Evolutionary conservation across 37 sponge, comb jelly and placozoan species (phyloP).

Genomic region (Crambe crambe): DNA sequence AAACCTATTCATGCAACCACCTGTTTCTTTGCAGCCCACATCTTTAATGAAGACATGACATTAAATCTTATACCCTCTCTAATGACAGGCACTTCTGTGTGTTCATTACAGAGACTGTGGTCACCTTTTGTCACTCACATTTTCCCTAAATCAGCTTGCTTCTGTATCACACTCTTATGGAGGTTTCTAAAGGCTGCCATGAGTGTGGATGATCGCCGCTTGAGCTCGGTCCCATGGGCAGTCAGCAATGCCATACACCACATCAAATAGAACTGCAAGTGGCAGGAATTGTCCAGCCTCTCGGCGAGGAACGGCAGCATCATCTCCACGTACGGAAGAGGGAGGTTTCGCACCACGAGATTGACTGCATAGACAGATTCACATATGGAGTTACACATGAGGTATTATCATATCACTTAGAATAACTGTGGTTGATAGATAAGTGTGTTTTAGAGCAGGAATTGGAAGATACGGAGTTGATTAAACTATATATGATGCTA

Average conservation of each 20-base stretch:
- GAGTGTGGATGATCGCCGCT: constrained; percentile 29
- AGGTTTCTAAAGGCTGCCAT: constrained; percentile 47
- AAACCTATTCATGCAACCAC: too few species aligned
- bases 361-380: constrained; percentile 32
- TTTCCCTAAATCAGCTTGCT: constrained; percentile 60
- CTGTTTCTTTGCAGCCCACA: too few species aligned
- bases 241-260: constrained; percentile 73
- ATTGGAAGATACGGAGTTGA: too few species aligned
- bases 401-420: background rate
- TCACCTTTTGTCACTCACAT: constrained; percentile 46
- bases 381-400: background rate
- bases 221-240: constrained; percentile 44
- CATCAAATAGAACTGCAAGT: constrained; percentile 83
- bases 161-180: constrained; percentile 66
- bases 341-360: constrained; percentile 50
- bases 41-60: background rate
- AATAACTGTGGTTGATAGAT: constrained; percentile 16
- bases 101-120: background rate
- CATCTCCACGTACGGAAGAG: constrained; percentile 50
- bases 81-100: background rate
- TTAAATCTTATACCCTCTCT: background rate
- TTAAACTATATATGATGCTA: too few species aligned
- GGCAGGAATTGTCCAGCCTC: constrained; percentile 59
- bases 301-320: constrained; percentile 62
- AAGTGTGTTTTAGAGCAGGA: too few species aligned